These are phyloP conservation scores for Prionailurus bengalensis DNA, from an alignment of 2,113 vertebrate species.

Conservation along the genomic window DNA sequence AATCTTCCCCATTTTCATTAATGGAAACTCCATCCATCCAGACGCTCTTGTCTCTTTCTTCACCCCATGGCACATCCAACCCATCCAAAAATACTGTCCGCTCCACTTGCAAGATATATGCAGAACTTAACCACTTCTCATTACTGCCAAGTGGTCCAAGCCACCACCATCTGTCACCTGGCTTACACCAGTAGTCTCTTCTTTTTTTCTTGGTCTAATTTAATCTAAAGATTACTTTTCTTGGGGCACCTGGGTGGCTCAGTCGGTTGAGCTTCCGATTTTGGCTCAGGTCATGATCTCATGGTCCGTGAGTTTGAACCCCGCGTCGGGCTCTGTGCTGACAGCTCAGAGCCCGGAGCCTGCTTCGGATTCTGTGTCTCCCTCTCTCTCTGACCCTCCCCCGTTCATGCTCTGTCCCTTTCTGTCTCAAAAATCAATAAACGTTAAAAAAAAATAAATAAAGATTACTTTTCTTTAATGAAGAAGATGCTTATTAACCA, in stretches of 20 bases:
- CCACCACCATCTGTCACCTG: not conserved
- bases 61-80: too few species aligned
- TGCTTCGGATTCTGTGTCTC: too few species aligned
- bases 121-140: not conserved
- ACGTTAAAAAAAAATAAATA: not conserved
- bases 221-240: not conserved
- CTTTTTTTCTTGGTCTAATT: not conserved
- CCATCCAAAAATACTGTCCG: not conserved
- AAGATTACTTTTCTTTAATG: conserved; percentile 28
- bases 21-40: not conserved
- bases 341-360: too few species aligned
- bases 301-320: too few species aligned
- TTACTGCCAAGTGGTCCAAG: not conserved
- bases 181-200: not conserved
- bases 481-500: not conserved
- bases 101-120: not conserved
- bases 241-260: not conserved
- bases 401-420: too few species aligned
- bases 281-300: too few species aligned
- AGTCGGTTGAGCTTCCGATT: too few species aligned
- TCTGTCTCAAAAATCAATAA: too few species aligned
- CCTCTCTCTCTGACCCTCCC: too few species aligned
- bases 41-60: not conserved
- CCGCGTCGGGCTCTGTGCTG: too few species aligned
- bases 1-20: not conserved